These are phyloP conservation scores for Chaetodon trifasciatus DNA, from an alignment of 2,797 vertebrate genomes.

Conservation along the genomic window DNA sequence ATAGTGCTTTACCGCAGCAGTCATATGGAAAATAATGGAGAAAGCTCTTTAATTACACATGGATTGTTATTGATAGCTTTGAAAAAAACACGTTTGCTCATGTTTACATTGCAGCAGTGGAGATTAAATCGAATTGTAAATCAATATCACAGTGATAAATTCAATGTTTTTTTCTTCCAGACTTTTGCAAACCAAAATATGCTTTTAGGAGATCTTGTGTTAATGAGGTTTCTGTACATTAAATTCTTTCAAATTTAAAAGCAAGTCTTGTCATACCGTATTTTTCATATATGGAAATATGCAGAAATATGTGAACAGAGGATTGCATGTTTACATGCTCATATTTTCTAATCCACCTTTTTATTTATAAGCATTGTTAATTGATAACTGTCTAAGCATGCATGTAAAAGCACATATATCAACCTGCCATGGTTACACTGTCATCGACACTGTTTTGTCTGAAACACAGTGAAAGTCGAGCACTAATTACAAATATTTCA, in stretches of 20 bases:
- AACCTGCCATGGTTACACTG: constrained; percentile 2
- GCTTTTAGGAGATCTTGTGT: neutral
- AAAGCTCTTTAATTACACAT: constrained; percentile 86
- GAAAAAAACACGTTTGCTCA: neutral
- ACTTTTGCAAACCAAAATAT: neutral
- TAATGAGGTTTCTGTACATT: neutral
- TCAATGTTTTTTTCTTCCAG: neutral
- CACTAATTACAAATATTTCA: constrained; percentile 5
- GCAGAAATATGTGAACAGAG: neutral
- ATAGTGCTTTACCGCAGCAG: constrained; percentile 84
- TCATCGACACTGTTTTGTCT: neutral
- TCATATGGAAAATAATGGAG: constrained; percentile 80
- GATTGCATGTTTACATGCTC: neutral
- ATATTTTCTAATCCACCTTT: constrained; percentile 6
- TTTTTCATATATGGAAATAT: neutral
- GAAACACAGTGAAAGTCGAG: neutral
- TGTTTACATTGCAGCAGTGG: constrained; percentile 52
- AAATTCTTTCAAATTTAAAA: constrained; percentile 6
- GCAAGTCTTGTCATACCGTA: neutral
- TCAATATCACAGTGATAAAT: constrained; percentile 25
- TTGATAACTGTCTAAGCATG: constrained; percentile 10
- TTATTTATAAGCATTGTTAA: constrained; percentile 1
- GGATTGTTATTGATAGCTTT: constrained; percentile 85
- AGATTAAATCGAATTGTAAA: constrained; percentile 50
- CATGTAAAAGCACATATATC: constrained; percentile 15